These are phyloP conservation scores for Cosmia pyralina DNA, from an alignment of 2,888 invertebrate genomes.

Conservation along the genomic window DNA sequence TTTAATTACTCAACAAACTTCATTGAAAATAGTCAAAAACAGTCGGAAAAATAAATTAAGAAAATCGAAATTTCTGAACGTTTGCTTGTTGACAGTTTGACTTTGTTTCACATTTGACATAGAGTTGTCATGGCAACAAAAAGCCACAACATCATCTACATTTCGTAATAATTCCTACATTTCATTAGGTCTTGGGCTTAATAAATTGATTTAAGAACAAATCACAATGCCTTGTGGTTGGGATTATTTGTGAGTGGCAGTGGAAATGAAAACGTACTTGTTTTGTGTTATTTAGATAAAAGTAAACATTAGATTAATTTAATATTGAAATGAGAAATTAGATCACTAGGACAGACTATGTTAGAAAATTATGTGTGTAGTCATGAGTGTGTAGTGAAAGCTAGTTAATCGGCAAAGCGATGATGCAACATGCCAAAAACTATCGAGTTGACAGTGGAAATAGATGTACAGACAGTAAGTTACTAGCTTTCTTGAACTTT, in stretches of 20 bases:
- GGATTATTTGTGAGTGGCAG: not conserved
- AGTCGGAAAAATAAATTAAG: not conserved
- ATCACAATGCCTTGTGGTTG: constrained; percentile 14
- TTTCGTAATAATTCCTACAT: not conserved
- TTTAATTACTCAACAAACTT: not conserved
- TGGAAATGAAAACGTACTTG: constrained; percentile 26
- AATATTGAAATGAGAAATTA: constrained; percentile 34
- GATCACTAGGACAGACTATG: constrained; percentile 47
- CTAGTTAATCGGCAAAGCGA: constrained; percentile 57
- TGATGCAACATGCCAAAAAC: constrained; percentile 87
- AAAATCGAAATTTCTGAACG: constrained; percentile 10
- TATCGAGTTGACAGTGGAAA: constrained; percentile 90
- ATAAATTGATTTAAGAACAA: not conserved
- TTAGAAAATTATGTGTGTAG: constrained; percentile 49
- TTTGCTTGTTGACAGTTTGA: constrained; percentile 4
- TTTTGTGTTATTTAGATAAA: constrained; percentile 35
- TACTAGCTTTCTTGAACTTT: not conserved
- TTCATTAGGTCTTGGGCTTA: constrained; percentile 13
- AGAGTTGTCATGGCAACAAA: constrained; percentile 40
- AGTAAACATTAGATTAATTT: constrained; percentile 51
- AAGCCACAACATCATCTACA: constrained; percentile 2
- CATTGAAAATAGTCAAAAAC: no score
- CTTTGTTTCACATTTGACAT: constrained; percentile 22
- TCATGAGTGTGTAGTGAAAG: constrained; percentile 56
- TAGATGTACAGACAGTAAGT: constrained; percentile 90